Evolutionary conservation across 2,888 invertebrate species (phyloP), one percentile per base, ranked within the genome.

Genomic region (Caenorhabditis sulstoni): DNA sequence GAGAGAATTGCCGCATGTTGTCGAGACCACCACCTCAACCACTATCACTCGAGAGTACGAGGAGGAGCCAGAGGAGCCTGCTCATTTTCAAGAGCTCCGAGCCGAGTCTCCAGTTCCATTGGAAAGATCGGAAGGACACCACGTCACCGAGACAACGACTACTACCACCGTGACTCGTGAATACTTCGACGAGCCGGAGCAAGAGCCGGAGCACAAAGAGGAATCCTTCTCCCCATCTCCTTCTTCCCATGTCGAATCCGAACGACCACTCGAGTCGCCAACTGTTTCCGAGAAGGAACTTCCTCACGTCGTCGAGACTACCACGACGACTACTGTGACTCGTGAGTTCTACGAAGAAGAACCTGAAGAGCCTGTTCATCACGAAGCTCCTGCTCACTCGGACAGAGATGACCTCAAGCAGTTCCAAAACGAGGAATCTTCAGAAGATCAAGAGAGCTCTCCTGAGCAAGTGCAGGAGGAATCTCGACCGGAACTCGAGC

Each of bases 381-480:
- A 1, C 39, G 39, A 52, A 57, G 57, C 37, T 20, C 67, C 67
- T 35, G n/a, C n/a, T 37, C 67, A 52, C 4, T 66, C 66, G n/a
- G 57, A 67, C 16, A 57, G 58, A 18, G 44, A 70, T 18, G 57
- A 73, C 7, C 29, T 62, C 39, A 41, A 35, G 2, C 77, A 68
- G 35, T 59, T 66, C 64, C 71, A 61, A 44, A 62, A 49, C 41
- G 78, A 78, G 44, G 20, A 58, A 35, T 62, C 64, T 9, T 29
- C 62, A 20, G 57, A 57, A n/a, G 35, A 58, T 29, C 47, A 58
- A 18, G 52, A 59, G 29, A 23, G 12, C 5, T 23, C 50, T 29
- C 16, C 20, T 14, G 16, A 39, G 16, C 12, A 47, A 50, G 67
- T 23, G 11, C 18, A 29, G 29, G 29, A 29, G 29, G 29, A 29